Conservation (phyloP, 1,140 invertebrate species). For the Neodiprion fabricii region DNA sequence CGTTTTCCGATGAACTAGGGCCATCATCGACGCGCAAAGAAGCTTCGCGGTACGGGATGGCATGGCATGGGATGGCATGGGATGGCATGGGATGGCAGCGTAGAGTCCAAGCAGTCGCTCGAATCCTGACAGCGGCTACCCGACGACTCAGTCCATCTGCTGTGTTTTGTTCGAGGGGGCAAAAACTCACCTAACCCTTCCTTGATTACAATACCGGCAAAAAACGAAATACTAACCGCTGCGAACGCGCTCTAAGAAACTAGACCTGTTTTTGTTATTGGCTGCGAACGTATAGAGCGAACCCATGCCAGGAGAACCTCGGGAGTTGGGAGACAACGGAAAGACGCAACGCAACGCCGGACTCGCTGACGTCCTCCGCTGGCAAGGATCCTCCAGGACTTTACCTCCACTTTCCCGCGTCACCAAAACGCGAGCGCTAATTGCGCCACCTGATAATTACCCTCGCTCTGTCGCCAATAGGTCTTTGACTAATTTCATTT, state of each 20-base stretch:
- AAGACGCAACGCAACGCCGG: neutral
- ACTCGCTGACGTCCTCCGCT: neutral
- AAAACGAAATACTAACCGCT: slow-evolving; percentile 64
- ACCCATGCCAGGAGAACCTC: neutral
- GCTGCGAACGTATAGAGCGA: slow-evolving; percentile 5
- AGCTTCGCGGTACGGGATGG: neutral
- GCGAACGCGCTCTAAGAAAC: slow-evolving; percentile 58
- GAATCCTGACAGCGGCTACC: slow-evolving; percentile 6
- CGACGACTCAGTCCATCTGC: slow-evolving; percentile 62
- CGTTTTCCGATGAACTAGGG: neutral
- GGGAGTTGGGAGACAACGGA: neutral
- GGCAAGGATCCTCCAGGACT: neutral
- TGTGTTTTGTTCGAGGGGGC: slow-evolving; percentile 57
- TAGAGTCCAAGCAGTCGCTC: neutral
- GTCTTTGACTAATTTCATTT: too few relatives aligned
- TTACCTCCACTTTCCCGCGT: neutral
- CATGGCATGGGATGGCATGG: neutral
- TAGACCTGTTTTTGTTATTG: slow-evolving; percentile 60
- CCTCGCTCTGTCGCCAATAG: too few relatives aligned
- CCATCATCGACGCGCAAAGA: neutral
- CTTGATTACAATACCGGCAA: slow-evolving; percentile 64
- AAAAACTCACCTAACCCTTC: slow-evolving; percentile 65
- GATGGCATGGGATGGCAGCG: neutral
- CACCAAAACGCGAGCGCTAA: neutral
- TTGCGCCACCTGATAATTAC: neutral